These are phyloP conservation scores for Lycopodina hypogea DNA, from an alignment of 37 sponge, comb jelly and placozoan species.

Conservation along the genomic window DNA sequence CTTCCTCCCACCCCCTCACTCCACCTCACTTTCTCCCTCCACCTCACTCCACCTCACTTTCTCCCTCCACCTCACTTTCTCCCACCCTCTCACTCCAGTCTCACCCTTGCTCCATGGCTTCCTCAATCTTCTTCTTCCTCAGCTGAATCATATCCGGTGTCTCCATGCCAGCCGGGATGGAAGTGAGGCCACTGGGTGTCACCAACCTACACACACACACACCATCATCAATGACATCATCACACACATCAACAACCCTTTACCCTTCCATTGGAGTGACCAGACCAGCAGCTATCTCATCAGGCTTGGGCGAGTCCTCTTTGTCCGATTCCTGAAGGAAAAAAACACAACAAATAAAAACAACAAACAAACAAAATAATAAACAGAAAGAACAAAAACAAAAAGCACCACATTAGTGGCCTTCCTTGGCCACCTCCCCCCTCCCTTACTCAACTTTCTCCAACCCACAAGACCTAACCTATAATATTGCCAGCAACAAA, in stretches of 20 bases:
- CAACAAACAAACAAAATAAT: neutral
- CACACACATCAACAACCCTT: neutral
- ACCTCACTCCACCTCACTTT: neutral
- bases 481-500: too few relatives aligned
- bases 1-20: slow-evolving; percentile 19
- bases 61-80: too few relatives aligned
- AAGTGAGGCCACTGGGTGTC: slow-evolving; percentile 96
- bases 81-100: too few relatives aligned
- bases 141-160: slow-evolving; percentile 97
- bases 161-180: slow-evolving; percentile 96
- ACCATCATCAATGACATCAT: neutral
- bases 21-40: slow-evolving; percentile 28
- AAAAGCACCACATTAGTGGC: too few relatives aligned
- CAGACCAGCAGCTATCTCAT: slow-evolving; percentile 75
- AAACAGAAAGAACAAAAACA: too few relatives aligned
- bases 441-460: too few relatives aligned
- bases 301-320: slow-evolving; percentile 49
- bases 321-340: slow-evolving; percentile 42
- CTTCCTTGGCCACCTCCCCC: too few relatives aligned
- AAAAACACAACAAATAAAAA: slow-evolving; percentile 19
- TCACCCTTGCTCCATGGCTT: slow-evolving; percentile 89
- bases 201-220: slow-evolving; percentile 51
- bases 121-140: slow-evolving; percentile 92
- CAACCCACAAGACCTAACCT: too few relatives aligned
- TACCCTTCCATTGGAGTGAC: slow-evolving; percentile 89